Base-by-base conservation (phyloP, 1,140 invertebrate genomes). In the Atopsyche davidsoni region DNA sequence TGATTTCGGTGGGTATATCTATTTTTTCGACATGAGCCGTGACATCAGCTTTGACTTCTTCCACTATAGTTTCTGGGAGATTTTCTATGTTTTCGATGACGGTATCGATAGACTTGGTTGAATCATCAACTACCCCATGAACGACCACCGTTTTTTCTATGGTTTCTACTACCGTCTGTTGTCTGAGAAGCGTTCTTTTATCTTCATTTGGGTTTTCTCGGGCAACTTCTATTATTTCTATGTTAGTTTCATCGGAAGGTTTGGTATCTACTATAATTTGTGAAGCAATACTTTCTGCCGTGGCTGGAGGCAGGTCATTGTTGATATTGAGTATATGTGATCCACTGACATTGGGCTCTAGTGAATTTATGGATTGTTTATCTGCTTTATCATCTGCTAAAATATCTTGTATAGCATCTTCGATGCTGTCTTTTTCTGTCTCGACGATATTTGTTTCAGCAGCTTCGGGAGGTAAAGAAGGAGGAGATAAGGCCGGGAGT, bases 261-360 rank as follows among this genome's bases (percentile, higher is more conserved):
- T 51, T 32, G 19, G 13, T 32, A 4, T 28, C 40, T 48, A 46
- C 44, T 16, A 22, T 14, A 13, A 19, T 16, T 35, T 40, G n/a
- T n/a, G 25, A 10, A 28, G 9, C 25, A 17, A 9, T 17, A 22
- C 24, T 1, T 2, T 11, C 7, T 14, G 24, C 2, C 2, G 18
- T 18, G 6, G 40, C 34, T 4, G 31, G 14, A 3, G 38, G 13
- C 17, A 68, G 68, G 50, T 72, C 62, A 55, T 73, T 67, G 53
- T 73, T 73, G 59, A 73, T 73, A 57, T 70, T 64, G 57, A 72
- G 62, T 28, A 72, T 72, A 45, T 72, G 70, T 18, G 67, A 72
- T 25, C 64, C 68, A 45, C 67, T 75, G 11, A 70, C 72, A 48
- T 73, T 72, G 7, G 65, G 65, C 48, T 72, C 66, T 49, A 69